Conservation (phyloP, 2,113 vertebrate genomes). For the Macrotus californicus region DNA sequence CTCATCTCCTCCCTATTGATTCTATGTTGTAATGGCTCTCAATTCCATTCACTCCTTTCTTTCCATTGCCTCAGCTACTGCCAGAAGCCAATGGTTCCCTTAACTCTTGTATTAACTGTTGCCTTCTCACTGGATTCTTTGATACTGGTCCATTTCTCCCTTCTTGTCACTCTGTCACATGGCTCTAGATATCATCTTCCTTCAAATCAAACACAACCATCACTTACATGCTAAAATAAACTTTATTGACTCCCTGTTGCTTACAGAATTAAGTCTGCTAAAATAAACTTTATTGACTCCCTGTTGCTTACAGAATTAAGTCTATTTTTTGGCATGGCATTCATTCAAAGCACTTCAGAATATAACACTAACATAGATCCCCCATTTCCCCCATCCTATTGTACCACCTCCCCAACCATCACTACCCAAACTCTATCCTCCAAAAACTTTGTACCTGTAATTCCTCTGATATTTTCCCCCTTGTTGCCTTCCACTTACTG, state of each 20-base stretch:
- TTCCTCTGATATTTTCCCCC: neutral
- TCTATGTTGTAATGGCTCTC: neutral
- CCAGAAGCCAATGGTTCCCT: neutral
- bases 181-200: neutral
- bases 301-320: neutral
- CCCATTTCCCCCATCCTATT: neutral
- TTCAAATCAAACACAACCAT: constrained; percentile 13
- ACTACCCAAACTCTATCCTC: neutral
- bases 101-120: neutral
- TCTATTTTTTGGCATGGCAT: neutral
- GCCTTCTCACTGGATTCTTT: neutral
- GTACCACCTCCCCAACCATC: neutral
- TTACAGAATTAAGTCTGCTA: neutral
- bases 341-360: neutral
- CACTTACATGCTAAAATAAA: neutral
- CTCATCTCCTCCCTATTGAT: neutral
- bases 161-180: neutral
- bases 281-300: too few relatives aligned
- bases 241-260: neutral
- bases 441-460: neutral
- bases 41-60: neutral
- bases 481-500: neutral
- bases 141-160: neutral
- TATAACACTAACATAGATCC: neutral
- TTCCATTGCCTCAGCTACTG: neutral